Percentiles rank a stretch among this genome's conserved stretches.
Conservation (phyloP, 2,797 vertebrate species). For the Gymnoscopelus microlampas region DNA sequence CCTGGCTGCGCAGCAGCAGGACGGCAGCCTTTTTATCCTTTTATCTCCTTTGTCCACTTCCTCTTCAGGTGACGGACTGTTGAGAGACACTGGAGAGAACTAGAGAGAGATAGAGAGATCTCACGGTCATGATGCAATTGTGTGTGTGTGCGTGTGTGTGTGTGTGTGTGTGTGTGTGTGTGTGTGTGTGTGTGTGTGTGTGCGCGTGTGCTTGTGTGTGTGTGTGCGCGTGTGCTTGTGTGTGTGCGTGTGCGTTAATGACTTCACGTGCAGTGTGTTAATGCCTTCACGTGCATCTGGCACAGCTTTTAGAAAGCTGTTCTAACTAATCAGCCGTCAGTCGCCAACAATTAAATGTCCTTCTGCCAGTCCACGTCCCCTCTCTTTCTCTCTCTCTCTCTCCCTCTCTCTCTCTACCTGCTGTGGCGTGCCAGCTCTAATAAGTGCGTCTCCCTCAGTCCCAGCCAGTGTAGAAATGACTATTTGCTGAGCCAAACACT, state of each 20-base stretch:
- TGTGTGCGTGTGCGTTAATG: not conserved
- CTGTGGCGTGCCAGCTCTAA: slow-evolving; percentile 40
- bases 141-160: slow-evolving; percentile 19
- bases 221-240: not conserved
- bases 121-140: too few relatives aligned
- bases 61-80: too few relatives aligned
- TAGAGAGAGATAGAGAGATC: too few relatives aligned
- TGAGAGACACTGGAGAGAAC: too few relatives aligned
- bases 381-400: too few relatives aligned
- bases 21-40: too few relatives aligned
- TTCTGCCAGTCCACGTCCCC: slow-evolving; percentile 27
- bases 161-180: slow-evolving; percentile 16
- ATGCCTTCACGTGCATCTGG: not conserved
- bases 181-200: slow-evolving; percentile 15
- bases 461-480: too few relatives aligned
- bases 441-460: not conserved
- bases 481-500: slow-evolving; percentile 4
- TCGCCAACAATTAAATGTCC: slow-evolving; percentile 41
- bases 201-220: slow-evolving; percentile 7
- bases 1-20: too few relatives aligned
- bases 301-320: not conserved
- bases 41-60: too few relatives aligned
- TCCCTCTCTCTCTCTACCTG: slow-evolving; percentile 46
- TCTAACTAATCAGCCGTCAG: slow-evolving; percentile 32
- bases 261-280: too few relatives aligned